A percentile compares a stretch with the other conserved stretches of the same genome.
Conservation (phyloP, 2,113 vertebrate genomes). For the Ariopsis seemanni region DNA sequence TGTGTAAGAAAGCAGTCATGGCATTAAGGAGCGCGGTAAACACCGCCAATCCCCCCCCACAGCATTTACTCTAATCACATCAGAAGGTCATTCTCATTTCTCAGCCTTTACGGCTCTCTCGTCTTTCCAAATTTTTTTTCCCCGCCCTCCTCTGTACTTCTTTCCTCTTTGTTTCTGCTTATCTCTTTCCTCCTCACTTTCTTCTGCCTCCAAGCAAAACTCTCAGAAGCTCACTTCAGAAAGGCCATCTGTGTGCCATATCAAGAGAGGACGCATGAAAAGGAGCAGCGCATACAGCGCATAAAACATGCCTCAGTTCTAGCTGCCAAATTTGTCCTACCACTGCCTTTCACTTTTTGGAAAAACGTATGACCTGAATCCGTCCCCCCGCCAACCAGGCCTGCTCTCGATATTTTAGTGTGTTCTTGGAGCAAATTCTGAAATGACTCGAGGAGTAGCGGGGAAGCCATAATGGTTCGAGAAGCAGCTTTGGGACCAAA, state of each 20-base stretch:
- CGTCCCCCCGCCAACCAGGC: background rate
- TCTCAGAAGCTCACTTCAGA: constrained; percentile 15
- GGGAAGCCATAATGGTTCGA: no score
- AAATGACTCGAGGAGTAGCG: background rate
- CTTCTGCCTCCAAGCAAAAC: background rate
- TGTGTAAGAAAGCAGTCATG: background rate
- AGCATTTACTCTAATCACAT: background rate
- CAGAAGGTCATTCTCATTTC: background rate
- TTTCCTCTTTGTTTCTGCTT: background rate
- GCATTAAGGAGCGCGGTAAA: background rate
- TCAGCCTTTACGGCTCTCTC: background rate
- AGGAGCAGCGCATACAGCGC: background rate
- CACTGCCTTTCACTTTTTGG: background rate
- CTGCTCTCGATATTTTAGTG: background rate
- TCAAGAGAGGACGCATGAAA: background rate
- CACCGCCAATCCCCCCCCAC: background rate
- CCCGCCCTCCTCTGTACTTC: background rate
- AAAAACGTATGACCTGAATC: constrained; percentile 2
- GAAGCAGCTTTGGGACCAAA: no score
- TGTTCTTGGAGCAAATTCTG: background rate
- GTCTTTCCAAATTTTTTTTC: background rate
- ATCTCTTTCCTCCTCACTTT: background rate
- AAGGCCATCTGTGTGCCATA: background rate
- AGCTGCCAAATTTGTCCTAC: background rate
- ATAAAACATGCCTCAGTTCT: background rate